Percentiles rank a stretch among this genome's conserved stretches.
Conservation (phyloP, 2,113 vertebrate genomes). For the Pipra filicauda region DNA sequence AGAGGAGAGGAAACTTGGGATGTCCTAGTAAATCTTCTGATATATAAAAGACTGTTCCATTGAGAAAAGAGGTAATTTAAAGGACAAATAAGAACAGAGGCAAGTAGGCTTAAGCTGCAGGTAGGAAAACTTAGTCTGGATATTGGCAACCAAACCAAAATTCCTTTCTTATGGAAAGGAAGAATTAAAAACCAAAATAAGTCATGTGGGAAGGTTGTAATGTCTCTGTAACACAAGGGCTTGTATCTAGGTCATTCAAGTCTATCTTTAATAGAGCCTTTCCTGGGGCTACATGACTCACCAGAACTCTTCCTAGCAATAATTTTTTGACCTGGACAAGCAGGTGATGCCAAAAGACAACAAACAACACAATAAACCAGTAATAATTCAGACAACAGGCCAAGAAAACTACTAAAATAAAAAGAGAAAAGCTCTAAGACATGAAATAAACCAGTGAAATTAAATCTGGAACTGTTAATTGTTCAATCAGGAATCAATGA, state of each 20-base stretch:
- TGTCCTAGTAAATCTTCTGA: background rate
- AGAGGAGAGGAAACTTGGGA: background rate
- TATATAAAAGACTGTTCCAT: background rate
- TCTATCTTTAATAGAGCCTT: conserved; percentile 30
- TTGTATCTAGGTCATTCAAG: conserved; percentile 34
- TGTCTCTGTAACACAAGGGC: conserved; percentile 1
- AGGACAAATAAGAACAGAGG: background rate
- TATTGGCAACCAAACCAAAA: background rate
- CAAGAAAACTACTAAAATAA: background rate
- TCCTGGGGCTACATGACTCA: conserved; percentile 58
- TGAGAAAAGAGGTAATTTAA: background rate
- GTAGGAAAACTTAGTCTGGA: background rate
- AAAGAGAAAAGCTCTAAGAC: background rate
- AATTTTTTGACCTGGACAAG: background rate
- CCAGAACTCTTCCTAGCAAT: background rate
- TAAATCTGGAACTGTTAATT: background rate
- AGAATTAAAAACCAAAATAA: background rate
- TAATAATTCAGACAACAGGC: background rate
- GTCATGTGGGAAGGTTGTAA: background rate
- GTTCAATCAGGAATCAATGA: background rate
- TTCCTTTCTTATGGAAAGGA: background rate
- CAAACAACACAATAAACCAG: background rate
- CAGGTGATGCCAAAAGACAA: conserved; percentile 15
- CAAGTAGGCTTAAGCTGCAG: background rate
- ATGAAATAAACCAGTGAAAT: background rate